phyloP scores from a whole-genome alignment of 2,113 vertebrate genomes.

The Sylvietta virens region DNA sequence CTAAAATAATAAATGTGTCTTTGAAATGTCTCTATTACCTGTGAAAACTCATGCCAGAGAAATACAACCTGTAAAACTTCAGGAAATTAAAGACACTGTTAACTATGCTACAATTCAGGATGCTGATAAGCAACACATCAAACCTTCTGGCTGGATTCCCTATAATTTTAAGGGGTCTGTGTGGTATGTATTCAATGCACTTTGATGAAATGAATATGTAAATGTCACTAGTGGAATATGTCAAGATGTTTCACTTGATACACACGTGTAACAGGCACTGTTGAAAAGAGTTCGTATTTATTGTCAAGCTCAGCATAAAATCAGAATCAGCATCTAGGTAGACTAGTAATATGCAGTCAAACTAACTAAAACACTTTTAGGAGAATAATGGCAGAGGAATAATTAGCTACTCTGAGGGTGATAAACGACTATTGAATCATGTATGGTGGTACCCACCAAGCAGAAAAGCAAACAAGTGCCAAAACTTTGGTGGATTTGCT shows the following conservation, averaged over 20 bases:
- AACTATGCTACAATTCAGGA: not conserved
- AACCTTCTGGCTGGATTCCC: not conserved
- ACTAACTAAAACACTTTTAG: not conserved
- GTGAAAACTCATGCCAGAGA: not conserved
- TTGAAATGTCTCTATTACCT: not conserved
- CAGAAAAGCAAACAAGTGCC: not conserved
- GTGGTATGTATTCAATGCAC: not conserved
- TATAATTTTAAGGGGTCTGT: not conserved
- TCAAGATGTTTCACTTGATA: not conserved
- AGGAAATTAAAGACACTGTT: fast-evolving
- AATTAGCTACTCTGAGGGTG: not conserved
- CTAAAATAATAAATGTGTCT: not conserved
- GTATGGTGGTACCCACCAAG: not conserved
- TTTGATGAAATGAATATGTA: not conserved
- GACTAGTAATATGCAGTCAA: not conserved
- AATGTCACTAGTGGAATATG: not conserved
- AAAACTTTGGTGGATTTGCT: not conserved
- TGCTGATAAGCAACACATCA: not conserved
- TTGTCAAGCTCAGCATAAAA: not conserved
- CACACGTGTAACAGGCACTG: not conserved
- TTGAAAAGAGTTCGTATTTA: not conserved
- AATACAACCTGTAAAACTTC: not conserved
- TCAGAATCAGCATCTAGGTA: not conserved
- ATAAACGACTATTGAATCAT: not conserved
- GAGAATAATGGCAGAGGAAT: not conserved